Conservation (phyloP, 2,888 invertebrate species). For the Baronia brevicornis region DNA sequence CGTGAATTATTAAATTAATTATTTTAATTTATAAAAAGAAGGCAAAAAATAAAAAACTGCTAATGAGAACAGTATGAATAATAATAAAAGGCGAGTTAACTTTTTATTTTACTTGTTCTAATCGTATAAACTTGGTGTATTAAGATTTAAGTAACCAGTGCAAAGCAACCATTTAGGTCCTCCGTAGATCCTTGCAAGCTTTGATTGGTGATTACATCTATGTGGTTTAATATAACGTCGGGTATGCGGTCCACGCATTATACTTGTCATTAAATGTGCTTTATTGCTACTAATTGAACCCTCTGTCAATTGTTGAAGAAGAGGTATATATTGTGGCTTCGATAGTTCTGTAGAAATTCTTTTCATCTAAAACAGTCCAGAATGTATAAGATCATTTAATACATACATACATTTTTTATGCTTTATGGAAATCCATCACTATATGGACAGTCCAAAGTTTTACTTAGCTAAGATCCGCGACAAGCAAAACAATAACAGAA, state of each 20-base stretch:
- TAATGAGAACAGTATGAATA: neutral
- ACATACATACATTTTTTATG: neutral
- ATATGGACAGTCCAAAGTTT: too few species aligned
- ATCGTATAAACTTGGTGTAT: conserved; percentile 61
- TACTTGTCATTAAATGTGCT: conserved; percentile 41
- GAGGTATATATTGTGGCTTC: conserved; percentile 52
- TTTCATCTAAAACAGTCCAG: conserved; percentile 39
- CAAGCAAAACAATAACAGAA: too few species aligned
- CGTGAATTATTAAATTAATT: too few species aligned
- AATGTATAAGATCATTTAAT: neutral
- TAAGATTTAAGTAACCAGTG: conserved; percentile 61
- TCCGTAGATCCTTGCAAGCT: conserved; percentile 45
- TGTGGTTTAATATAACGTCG: conserved; percentile 66
- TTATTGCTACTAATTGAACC: conserved; percentile 41
- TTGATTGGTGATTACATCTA: conserved; percentile 61
- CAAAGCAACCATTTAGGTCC: conserved; percentile 66
- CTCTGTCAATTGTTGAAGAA: conserved; percentile 52
- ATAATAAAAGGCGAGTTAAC: neutral
- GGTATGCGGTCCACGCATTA: conserved; percentile 49
- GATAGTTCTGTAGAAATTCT: conserved; percentile 55
- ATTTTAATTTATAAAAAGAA: neutral
- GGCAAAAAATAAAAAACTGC: neutral
- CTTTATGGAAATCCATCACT: conserved; percentile 2
- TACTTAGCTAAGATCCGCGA: too few species aligned
- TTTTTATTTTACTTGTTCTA: conserved; percentile 24